These are phyloP conservation scores for Dryomyza anilis DNA, from an alignment of 2,888 invertebrate species.

Conservation along the genomic window DNA sequence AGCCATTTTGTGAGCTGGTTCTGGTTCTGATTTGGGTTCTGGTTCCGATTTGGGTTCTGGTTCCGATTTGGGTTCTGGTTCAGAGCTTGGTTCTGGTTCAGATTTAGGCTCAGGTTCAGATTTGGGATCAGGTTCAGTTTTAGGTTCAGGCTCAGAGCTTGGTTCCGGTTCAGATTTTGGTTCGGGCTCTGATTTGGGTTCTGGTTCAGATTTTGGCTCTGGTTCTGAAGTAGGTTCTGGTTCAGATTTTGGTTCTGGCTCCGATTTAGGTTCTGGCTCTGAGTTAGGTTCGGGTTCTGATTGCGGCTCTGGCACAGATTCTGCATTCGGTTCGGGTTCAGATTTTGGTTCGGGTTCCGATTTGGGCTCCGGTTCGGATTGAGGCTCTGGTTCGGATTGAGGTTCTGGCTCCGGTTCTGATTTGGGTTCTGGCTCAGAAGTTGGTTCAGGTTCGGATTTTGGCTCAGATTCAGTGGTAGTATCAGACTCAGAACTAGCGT, in stretches of 20 bases:
- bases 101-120: neutral
- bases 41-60: constrained; percentile 48
- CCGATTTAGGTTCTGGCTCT: constrained; percentile 62
- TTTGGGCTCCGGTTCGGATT: constrained; percentile 40
- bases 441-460: constrained; percentile 26
- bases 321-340: too few relatives aligned
- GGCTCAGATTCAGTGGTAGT: constrained; percentile 3
- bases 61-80: constrained; percentile 40
- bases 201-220: constrained; percentile 57
- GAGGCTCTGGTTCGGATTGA: constrained; percentile 45
- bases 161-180: constrained; percentile 43
- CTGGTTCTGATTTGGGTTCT: constrained; percentile 55
- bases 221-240: constrained; percentile 55
- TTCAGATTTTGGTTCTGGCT: constrained; percentile 59
- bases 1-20: constrained; percentile 45
- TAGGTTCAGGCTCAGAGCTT: constrained; percentile 33
- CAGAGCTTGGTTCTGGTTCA: constrained; percentile 60
- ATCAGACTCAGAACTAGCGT: constrained; percentile 36
- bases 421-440: constrained; percentile 55
- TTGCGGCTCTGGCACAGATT: constrained; percentile 10
- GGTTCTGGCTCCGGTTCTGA: constrained; percentile 43
- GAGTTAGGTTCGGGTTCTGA: constrained; percentile 60
- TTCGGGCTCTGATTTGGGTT: constrained; percentile 60
- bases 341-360: constrained; percentile 52
- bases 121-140: constrained; percentile 16